These are phyloP conservation scores for Coenonympha arcania DNA, from an alignment of 2,888 invertebrate species.

Conservation along the genomic window DNA sequence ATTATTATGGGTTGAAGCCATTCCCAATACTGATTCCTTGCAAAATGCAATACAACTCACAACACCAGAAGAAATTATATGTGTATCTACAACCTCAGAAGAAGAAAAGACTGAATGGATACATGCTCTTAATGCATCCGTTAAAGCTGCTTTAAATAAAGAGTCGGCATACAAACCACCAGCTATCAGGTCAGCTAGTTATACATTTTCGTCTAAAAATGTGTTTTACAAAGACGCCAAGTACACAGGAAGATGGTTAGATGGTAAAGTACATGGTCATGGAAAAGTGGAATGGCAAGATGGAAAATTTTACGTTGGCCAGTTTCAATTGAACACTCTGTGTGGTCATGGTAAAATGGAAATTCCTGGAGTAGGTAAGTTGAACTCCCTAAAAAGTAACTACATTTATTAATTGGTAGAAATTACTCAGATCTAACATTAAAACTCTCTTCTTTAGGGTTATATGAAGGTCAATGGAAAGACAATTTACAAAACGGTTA, in stretches of 20 bases:
- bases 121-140: slow-evolving; percentile 81
- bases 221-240: slow-evolving; percentile 82
- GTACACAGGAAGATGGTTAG: slow-evolving; percentile 86
- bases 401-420: neutral
- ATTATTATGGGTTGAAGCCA: slow-evolving; percentile 85
- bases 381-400: slow-evolving; percentile 1
- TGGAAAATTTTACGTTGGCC: slow-evolving; percentile 85
- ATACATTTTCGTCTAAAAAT: slow-evolving; percentile 80
- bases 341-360: slow-evolving; percentile 82
- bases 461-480: slow-evolving; percentile 87
- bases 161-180: slow-evolving; percentile 78
- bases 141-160: slow-evolving; percentile 79
- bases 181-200: slow-evolving; percentile 79
- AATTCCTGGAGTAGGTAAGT: slow-evolving; percentile 74
- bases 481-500: slow-evolving; percentile 88
- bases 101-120: slow-evolving; percentile 87
- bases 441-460: slow-evolving; percentile 68
- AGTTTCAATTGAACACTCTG: slow-evolving; percentile 82
- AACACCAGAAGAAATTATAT: slow-evolving; percentile 84
- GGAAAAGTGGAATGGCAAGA: slow-evolving; percentile 88
- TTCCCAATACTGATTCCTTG: slow-evolving; percentile 77
- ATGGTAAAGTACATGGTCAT: slow-evolving; percentile 86
- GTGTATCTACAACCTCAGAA: slow-evolving; percentile 77
- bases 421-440: neutral
- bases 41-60: slow-evolving; percentile 80